Base-by-base conservation (phyloP, 2,113 vertebrate genomes). In the Leptosomus discolor region DNA sequence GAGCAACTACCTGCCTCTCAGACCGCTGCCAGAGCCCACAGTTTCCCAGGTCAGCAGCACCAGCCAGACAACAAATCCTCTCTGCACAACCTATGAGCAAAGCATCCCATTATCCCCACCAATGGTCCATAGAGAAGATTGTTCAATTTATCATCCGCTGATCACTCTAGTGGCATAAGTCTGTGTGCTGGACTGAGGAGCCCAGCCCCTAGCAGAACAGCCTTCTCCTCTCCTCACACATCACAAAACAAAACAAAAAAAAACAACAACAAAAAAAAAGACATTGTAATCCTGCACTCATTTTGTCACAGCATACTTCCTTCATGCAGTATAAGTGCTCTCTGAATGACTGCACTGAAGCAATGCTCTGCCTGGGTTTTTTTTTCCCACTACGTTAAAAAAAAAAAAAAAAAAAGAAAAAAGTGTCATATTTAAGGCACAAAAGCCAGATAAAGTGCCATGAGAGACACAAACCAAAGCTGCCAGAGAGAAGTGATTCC, bases 101-200 rank as follows among this genome's bases (percentile, higher is more conserved):
- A 65, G 63, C 63, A 65, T 45, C 41, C 32, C 34, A 45, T 9
- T 41, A 54, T 57, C 15, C 36, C 23, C 75, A 85, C 18, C 0
- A 0, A 60, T 3, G 27, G 5, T 36, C 65, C 30, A 14, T 0
- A 24, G 37, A 32, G 30, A 92, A 12, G 46, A 61, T 14, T 3
- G 6, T 10, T 46, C 20, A 17, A 29, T 29, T 15, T 36, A 27
- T 15, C 34, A 65, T 19, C 43, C 3, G 12, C 39, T 32, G 36
- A 68, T 34, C 63, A 29, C 18, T 29, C 36, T 27, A 51, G 36
- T 4, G 21, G 30, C 46, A 41, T 11, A 29, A 74, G 34, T 10
- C 65, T 39, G 10, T 3, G 7, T 3, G 20, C 56, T 24, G 5
- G 27, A 5, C 19, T 36, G 6, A 57, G 26, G 43, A 86, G 18